A percentile compares a stretch with the other conserved stretches of the same genome.
phyloP scores from a whole-genome alignment of 1,140 invertebrate genomes.

The Euschistus heros region DNA sequence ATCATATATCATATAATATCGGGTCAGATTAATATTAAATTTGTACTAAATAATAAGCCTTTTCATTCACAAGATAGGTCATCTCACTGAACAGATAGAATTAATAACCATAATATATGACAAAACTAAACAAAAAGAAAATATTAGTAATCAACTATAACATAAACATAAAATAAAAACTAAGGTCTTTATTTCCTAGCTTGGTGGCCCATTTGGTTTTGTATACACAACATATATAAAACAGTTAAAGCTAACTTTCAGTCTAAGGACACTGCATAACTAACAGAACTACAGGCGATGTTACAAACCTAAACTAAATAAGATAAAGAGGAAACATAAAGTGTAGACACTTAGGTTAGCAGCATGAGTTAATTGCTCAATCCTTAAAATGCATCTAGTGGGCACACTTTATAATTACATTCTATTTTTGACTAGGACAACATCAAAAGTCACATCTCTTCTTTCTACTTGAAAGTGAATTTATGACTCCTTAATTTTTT shows the following conservation, averaged over 20 bases:
- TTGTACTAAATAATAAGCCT: conserved; percentile 12
- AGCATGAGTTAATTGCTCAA: neutral
- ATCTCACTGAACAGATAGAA: neutral
- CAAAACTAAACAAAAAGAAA: neutral
- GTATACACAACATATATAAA: conserved; percentile 12
- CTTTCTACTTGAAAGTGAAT: too few relatives aligned
- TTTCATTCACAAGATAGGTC: neutral
- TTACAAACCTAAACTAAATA: conserved; percentile 7
- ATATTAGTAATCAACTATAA: neutral
- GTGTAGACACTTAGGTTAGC: neutral
- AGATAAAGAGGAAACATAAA: conserved; percentile 5
- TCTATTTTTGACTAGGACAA: conserved; percentile 13
- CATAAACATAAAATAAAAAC: conserved; percentile 3
- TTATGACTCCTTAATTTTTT: neutral
- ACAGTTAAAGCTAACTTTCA: conserved; percentile 14
- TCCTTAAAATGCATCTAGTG: neutral
- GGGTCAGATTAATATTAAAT: neutral
- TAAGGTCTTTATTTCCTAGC: conserved; percentile 5
- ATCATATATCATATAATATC: conserved; percentile 1
- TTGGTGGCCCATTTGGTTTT: conserved; percentile 2
- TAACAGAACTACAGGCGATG: conserved; percentile 13
- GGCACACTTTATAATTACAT: neutral
- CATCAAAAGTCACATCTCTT: conserved; percentile 7
- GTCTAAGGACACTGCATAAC: conserved; percentile 11
- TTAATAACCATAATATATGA: neutral